Conservation (phyloP, 2,113 vertebrate species). For the Nycticorax nycticorax region DNA sequence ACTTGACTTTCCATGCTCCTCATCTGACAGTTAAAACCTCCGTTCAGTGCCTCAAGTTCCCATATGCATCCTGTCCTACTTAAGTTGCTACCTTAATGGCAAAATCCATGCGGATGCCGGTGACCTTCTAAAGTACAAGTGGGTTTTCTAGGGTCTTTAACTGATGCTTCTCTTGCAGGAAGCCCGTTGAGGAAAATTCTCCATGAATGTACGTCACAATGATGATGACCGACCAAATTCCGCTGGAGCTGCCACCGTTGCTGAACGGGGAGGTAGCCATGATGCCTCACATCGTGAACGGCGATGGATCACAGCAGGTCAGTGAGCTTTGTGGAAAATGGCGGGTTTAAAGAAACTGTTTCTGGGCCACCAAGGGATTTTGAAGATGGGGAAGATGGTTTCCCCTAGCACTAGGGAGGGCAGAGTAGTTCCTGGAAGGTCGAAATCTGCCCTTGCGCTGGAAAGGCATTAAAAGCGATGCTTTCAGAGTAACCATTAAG, state of each 20-base stretch:
- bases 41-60: accelerated
- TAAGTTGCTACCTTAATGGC: background rate
- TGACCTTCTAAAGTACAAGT: background rate
- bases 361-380: background rate
- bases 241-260: conserved; percentile 94
- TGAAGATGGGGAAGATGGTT: background rate
- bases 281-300: conserved; percentile 95
- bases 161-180: conserved; percentile 76
- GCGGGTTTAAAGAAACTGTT: accelerated
- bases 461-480: background rate
- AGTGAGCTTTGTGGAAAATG: background rate
- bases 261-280: conserved; percentile 95
- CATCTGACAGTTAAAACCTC: background rate
- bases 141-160: background rate
- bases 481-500: accelerated
- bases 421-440: background rate
- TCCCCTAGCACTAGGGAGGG: background rate
- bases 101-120: accelerated
- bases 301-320: conserved; percentile 95
- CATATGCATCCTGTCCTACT: accelerated
- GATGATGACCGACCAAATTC: conserved; percentile 99
- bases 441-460: background rate
- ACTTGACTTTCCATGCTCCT: background rate
- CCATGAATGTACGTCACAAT: conserved; percentile 99
- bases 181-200: conserved; percentile 88